A percentile compares a stretch with the other conserved stretches of the same genome.
These are phyloP conservation scores for Sitophilus oryzae DNA, from an alignment of 1,140 invertebrate genomes.

Conservation along the genomic window DNA sequence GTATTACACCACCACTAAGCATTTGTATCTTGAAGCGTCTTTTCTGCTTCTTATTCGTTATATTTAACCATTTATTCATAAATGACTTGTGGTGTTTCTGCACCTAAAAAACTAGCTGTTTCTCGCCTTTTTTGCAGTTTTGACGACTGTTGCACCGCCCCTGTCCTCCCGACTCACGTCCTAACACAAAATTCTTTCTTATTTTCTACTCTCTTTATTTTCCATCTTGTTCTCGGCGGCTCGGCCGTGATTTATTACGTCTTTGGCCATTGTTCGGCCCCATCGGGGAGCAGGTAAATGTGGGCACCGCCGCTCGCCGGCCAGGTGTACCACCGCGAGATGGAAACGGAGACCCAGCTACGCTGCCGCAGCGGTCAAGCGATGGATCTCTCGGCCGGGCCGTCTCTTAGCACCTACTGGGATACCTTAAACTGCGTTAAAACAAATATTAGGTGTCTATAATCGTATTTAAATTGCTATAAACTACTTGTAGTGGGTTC, in stretches of 20 bases:
- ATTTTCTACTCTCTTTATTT: slow-evolving; percentile 8
- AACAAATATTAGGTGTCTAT: slow-evolving; percentile 2
- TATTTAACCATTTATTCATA: too few species aligned
- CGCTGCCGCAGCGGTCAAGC: too few species aligned
- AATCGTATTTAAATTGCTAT: slow-evolving; percentile 1
- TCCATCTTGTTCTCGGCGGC: slow-evolving; percentile 7
- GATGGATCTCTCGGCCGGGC: too few species aligned
- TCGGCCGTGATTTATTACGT: slow-evolving; percentile 27
- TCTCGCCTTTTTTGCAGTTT: too few species aligned
- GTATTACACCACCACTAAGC: too few species aligned
- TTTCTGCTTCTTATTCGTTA: too few species aligned
- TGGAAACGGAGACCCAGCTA: not conserved
- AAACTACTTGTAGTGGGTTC: not conserved
- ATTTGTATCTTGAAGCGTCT: too few species aligned
- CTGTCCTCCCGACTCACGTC: not conserved
- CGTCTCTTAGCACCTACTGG: slow-evolving; percentile 9
- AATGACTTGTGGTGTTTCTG: too few species aligned
- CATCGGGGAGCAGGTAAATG: slow-evolving; percentile 30
- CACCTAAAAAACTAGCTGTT: too few species aligned
- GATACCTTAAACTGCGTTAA: slow-evolving; percentile 4
- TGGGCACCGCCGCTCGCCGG: slow-evolving; percentile 25
- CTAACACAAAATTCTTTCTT: slow-evolving; percentile 2
- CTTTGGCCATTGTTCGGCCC: slow-evolving; percentile 27
- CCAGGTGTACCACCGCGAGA: slow-evolving; percentile 24
- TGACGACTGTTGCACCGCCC: not conserved